Base-by-base conservation (phyloP, 92 coral and sea anemone genomes). In the Parazoanthus darwini region DNA sequence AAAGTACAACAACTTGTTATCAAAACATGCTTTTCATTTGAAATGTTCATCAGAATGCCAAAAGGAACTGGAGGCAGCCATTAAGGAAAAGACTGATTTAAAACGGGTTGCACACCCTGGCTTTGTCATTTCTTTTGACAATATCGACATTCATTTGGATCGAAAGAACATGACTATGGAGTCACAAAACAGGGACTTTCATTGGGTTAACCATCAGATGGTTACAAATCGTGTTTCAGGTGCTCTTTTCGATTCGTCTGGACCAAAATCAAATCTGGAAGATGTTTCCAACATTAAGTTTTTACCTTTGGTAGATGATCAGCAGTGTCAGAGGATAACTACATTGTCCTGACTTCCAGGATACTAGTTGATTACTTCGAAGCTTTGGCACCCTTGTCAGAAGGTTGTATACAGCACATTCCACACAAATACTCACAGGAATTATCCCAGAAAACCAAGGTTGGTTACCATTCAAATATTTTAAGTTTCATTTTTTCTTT, bases 181-280 rank as follows among this genome's bases (percentile, higher is more conserved):
- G 14, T 42, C 81, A 8, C 94, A 94, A 78, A 94, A 92, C 75
- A 59, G 36, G 13, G 94, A 92, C 74, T 77, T 88, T 73, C 93
- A 92, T 81, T 94, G 96, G 96, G 94, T 94, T 35, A 94, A 92
- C 66, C 96, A 94, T 68, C 83, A 88, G 18, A 88, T 88, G 89
- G 90, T 90, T 23, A 89, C 88, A 80, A 94, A 94, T 78, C 90
- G 96, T 86, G 94, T 90, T 38, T 88, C 93, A 16, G 94, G 94
- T 8, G 70, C 77, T 35, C 82, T 59, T 39, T 50, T 89, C 35
- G 85, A 91, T 82, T 81, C 90, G 3, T 20, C 83, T 43, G 67
- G 16, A 25, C 91, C 94, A 66, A 89, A 58, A 89, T n/a, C 70
- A 75, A 78, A 91, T 82, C 68, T 93, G 56, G 35, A 51, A 7